Conservation (phyloP, 2,797 vertebrate genomes). For the Lycodopsis pacificus region DNA sequence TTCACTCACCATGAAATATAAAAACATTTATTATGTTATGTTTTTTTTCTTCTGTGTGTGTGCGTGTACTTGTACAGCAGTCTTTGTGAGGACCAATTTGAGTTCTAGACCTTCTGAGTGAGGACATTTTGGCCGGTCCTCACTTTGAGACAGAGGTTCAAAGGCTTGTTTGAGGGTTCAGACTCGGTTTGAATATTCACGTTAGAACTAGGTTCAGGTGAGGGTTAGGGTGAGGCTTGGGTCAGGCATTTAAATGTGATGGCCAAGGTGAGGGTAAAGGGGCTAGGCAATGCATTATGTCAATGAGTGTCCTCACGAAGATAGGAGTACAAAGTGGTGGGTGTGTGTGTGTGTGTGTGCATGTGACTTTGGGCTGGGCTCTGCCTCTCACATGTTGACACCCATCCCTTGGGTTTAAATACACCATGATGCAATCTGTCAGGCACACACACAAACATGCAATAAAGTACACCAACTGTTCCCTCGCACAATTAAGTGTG, state of each 20-base stretch:
- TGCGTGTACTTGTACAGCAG: not conserved
- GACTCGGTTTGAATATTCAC: not conserved
- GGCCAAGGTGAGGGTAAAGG: not conserved
- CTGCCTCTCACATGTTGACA: constrained; percentile 60
- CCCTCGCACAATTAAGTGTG: constrained; percentile 35
- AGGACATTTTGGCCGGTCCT: not conserved
- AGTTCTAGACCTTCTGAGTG: not conserved
- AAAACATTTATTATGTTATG: constrained; percentile 4
- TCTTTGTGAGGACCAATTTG: not conserved
- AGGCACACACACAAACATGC: constrained; percentile 46
- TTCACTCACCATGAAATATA: constrained; percentile 26
- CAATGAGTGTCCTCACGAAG: not conserved
- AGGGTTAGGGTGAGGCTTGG: not conserved
- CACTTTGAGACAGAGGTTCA: not conserved
- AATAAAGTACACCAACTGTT: constrained; percentile 60
- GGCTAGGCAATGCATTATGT: not conserved
- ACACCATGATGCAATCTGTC: constrained; percentile 65
- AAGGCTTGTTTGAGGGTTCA: not conserved
- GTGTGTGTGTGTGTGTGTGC: not conserved
- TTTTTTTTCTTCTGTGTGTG: not conserved
- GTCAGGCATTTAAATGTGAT: not conserved
- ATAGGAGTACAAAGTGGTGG: too few relatives aligned
- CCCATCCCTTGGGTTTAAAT: constrained; percentile 65
- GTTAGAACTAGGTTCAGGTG: not conserved
- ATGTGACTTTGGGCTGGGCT: constrained; percentile 51